phyloP scores from a whole-genome alignment of 92 coral and sea anemone genomes.

The Phenganax marumi region DNA sequence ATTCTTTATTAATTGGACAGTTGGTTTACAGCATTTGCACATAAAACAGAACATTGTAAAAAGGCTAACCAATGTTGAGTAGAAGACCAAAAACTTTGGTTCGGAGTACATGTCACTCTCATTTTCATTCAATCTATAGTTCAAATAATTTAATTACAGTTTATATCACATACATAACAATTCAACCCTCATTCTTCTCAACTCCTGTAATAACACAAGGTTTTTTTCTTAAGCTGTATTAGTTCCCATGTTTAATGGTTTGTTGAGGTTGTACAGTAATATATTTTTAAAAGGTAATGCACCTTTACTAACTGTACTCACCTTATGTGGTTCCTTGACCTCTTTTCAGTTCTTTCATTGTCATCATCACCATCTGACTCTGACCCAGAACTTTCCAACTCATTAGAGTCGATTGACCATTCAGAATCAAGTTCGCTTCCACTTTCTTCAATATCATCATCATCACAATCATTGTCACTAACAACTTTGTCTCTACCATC shows the following conservation, averaged over 20 bases:
- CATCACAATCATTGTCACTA: not conserved
- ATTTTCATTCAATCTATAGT: slow-evolving; percentile 9
- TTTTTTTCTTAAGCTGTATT: too few relatives aligned
- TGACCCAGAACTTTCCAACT: slow-evolving; percentile 2
- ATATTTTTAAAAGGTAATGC: too few relatives aligned
- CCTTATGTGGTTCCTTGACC: slow-evolving; percentile 11
- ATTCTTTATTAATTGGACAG: slow-evolving; percentile 14
- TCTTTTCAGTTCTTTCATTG: not conserved
- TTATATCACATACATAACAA: too few relatives aligned
- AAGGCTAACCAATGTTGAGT: slow-evolving; percentile 26
- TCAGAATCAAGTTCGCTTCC: not conserved
- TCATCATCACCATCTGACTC: slow-evolving; percentile 4
- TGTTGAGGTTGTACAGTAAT: too few relatives aligned
- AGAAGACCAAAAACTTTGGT: slow-evolving; percentile 38
- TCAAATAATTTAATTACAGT: not conserved
- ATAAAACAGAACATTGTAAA: slow-evolving; percentile 45
- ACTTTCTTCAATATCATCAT: not conserved
- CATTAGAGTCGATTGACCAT: not conserved
- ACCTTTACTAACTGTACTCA: not conserved
- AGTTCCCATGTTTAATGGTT: too few relatives aligned
- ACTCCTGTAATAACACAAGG: too few relatives aligned
- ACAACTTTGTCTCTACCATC: not conserved
- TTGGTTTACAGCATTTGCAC: not conserved
- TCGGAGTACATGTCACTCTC: not conserved
- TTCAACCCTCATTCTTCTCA: too few relatives aligned